Conservation (phyloP, 2,113 vertebrate genomes). For the Sclerurus mexicanus region DNA sequence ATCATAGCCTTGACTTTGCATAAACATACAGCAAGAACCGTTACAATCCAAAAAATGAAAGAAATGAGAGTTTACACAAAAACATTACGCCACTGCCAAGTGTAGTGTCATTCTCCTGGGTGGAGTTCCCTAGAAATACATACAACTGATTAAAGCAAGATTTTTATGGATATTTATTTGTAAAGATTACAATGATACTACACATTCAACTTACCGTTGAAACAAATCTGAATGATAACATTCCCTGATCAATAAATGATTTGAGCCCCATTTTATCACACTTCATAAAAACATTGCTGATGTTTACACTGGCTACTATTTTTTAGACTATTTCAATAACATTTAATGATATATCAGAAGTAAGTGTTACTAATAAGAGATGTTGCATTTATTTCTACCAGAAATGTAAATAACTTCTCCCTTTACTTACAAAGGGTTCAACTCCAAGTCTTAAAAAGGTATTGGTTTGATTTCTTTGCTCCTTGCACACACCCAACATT, state of each 20-base stretch:
- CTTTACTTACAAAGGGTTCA: not conserved
- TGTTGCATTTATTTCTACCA: not conserved
- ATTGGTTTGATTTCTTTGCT: not conserved
- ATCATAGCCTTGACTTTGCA: not conserved
- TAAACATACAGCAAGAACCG: not conserved
- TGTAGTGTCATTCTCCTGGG: not conserved
- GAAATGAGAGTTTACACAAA: not conserved
- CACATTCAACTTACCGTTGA: not conserved
- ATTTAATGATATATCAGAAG: not conserved
- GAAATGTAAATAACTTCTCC: not conserved
- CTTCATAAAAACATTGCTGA: not conserved
- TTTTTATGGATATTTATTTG: not conserved
- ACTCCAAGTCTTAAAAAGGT: not conserved
- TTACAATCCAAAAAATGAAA: not conserved
- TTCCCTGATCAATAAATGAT: not conserved
- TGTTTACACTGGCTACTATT: not conserved
- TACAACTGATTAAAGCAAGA: not conserved
- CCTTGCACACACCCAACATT: not conserved
- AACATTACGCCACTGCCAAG: not conserved
- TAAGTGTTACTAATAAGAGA: not conserved
- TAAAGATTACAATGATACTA: not conserved
- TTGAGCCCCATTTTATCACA: not conserved
- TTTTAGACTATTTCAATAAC: not conserved
- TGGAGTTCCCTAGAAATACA: not conserved
- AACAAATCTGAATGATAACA: accelerated